Conservation (phyloP, 2,888 invertebrate species). For the Meghimatium bilineatum region DNA sequence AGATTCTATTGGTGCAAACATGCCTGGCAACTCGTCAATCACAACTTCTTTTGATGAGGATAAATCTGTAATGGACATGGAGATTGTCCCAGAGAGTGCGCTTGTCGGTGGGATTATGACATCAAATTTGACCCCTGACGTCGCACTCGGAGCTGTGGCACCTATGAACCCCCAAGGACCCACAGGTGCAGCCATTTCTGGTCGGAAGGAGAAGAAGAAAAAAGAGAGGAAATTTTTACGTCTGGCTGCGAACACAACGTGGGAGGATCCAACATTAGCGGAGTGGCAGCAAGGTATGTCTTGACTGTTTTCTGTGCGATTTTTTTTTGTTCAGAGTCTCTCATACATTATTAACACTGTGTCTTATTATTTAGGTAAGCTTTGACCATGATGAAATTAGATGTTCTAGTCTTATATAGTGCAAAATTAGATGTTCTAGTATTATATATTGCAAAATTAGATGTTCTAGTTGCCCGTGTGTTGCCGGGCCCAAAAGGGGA, state of each 20-base stretch:
- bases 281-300: constrained; percentile 93
- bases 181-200: constrained; percentile 21
- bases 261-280: constrained; percentile 95
- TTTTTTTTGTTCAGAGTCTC: too few relatives aligned
- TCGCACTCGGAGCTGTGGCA: neutral
- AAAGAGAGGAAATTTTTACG: constrained; percentile 87
- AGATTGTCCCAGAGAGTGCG: constrained; percentile 45
- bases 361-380: too few relatives aligned
- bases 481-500: too few relatives aligned
- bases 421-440: too few relatives aligned
- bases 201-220: constrained; percentile 77
- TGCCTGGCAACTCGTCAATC: neutral
- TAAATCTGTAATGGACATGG: constrained; percentile 42
- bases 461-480: too few relatives aligned
- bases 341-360: too few relatives aligned
- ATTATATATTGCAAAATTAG: too few relatives aligned
- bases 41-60: constrained; percentile 38
- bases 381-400: too few relatives aligned
- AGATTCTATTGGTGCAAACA: constrained; percentile 35
- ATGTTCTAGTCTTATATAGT: too few relatives aligned
- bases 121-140: neutral
- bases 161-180: constrained; percentile 4
- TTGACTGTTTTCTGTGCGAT: neutral
- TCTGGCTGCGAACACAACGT: constrained; percentile 93
- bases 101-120: constrained; percentile 36